Percentiles rank a stretch among this genome's conserved stretches.
Conservation (phyloP, 2,888 invertebrate species). For the Hirtodrosophila alboralis region DNA sequence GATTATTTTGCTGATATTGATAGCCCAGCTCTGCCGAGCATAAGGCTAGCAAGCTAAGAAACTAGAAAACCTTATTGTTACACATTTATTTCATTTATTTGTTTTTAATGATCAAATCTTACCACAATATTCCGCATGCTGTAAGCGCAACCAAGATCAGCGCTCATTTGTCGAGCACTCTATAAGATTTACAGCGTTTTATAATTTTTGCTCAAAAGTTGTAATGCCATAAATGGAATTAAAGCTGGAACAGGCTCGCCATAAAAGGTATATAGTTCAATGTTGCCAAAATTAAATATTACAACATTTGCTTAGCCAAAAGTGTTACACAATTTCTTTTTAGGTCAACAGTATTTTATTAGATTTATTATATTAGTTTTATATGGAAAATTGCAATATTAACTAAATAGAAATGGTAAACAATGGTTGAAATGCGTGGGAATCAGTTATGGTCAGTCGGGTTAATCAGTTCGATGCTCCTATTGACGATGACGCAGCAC, state of each 20-base stretch:
- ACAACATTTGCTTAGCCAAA: slow-evolving; percentile 29
- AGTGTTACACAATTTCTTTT: slow-evolving; percentile 16
- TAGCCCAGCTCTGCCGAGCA: slow-evolving; percentile 62
- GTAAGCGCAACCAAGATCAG: slow-evolving; percentile 37
- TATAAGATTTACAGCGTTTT: slow-evolving; percentile 41
- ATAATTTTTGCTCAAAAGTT: slow-evolving; percentile 48
- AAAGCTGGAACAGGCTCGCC: slow-evolving; percentile 20
- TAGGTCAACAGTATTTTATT: slow-evolving; percentile 17
- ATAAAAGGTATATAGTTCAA: slow-evolving; percentile 65
- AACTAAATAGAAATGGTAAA: slow-evolving; percentile 45
- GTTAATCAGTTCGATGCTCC: slow-evolving; percentile 17
- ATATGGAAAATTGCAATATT: slow-evolving; percentile 46
- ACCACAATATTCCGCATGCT: slow-evolving; percentile 63
- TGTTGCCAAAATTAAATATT: slow-evolving; percentile 33
- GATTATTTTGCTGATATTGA: slow-evolving; percentile 42
- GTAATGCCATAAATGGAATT: slow-evolving; percentile 37
- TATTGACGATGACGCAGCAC: slow-evolving; percentile 67
- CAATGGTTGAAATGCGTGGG: slow-evolving; percentile 50
- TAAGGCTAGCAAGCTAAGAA: slow-evolving; percentile 44
- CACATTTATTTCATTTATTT: neutral
- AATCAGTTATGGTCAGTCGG: slow-evolving; percentile 37
- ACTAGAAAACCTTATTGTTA: slow-evolving; percentile 25
- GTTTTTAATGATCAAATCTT: slow-evolving; percentile 10
- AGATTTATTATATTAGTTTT: slow-evolving; percentile 24
- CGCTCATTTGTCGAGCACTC: slow-evolving; percentile 35